Evolutionary conservation across 2,113 vertebrate genomes (phyloP), one percentile per base, ranked within the genome.

Genomic region (Pachypanchax playfairii): DNA sequence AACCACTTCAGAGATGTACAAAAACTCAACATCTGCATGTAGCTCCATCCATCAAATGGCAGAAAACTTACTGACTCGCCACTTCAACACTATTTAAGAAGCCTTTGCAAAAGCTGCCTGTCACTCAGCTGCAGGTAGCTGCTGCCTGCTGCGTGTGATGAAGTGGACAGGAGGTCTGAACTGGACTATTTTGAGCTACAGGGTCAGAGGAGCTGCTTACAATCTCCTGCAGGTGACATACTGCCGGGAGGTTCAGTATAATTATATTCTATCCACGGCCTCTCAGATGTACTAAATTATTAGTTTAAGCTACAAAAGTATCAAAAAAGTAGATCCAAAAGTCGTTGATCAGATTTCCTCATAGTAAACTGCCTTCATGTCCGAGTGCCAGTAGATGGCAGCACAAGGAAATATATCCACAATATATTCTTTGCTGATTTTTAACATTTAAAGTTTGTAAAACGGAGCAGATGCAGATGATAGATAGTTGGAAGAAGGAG

Each of bases 131-230:
- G 83, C 60, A 49, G 75, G 75, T 83, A 89, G 73, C 86, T 87
- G 70, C 82, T 65, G 82, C 91, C 89, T 79, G 68, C 66, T 65
- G 78, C 76, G 68, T 82, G 84, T 18, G 90, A 86, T 81, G 87
- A 86, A 91, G 85, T 75, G 64, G 60, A 75, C 82, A 69, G 50
- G 55, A 77, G 80, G 73, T 80, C 87, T 93, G 91, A 84, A 88
- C 90, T 86, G 87, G 89, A 88, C 90, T 85, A 79, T 87, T 87
- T 91, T 87, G 93, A 91, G 87, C 92, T 87, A 90, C 82, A 81
- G 91, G 86, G 46, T 48, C 59, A 67, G 15, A 24, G 47, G 26
- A 62, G 70, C 59, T 50, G 82, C 89, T 91, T 85, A 85, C 87
- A 89, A 91, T 89, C 86, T 95, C 91, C 89, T 85, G 90, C 87